Percentiles rank a stretch among this genome's conserved stretches.
Evolutionary conservation across 64 coral and sea anemone genomes (phyloP).

Genomic region (Montipora cactus): DNA sequence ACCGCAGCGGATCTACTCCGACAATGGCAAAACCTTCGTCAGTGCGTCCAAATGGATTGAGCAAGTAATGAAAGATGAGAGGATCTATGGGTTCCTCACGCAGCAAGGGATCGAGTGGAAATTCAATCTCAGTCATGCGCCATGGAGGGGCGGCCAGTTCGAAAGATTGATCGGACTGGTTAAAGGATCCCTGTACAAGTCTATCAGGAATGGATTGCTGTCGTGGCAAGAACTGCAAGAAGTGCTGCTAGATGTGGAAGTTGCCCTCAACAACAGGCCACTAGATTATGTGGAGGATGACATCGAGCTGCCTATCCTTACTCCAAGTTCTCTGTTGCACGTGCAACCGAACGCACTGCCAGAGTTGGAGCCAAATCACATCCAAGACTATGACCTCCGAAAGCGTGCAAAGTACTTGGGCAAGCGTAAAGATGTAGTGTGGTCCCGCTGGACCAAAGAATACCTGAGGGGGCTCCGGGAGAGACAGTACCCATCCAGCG

Average conservation of each 20-base stretch:
- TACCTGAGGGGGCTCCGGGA: no score
- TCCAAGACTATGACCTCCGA: background rate
- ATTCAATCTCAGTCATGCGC: background rate
- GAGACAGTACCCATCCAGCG: no score
- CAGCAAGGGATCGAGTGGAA: background rate
- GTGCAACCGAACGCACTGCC: no score
- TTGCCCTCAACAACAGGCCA: background rate
- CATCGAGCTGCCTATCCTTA: background rate
- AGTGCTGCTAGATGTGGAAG: background rate
- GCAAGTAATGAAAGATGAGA: constrained; percentile 18
- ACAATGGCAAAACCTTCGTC: background rate
- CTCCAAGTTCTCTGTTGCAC: no score
- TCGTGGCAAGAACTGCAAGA: background rate
- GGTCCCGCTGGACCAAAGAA: no score
- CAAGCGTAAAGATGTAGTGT: no score
- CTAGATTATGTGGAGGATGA: no score
- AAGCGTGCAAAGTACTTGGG: background rate
- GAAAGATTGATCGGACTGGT: background rate
- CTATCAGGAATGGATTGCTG: background rate
- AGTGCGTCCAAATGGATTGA: background rate
- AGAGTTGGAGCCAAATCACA: background rate
- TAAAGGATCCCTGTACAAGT: constrained; percentile 21
- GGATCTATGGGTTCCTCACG: background rate
- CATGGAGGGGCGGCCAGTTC: constrained; percentile 16
- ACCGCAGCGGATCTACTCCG: constrained; percentile 26